Percentiles rank a stretch among this genome's conserved stretches.
Conservation (phyloP, 2,113 vertebrate species). For the Rostratula benghalensis region DNA sequence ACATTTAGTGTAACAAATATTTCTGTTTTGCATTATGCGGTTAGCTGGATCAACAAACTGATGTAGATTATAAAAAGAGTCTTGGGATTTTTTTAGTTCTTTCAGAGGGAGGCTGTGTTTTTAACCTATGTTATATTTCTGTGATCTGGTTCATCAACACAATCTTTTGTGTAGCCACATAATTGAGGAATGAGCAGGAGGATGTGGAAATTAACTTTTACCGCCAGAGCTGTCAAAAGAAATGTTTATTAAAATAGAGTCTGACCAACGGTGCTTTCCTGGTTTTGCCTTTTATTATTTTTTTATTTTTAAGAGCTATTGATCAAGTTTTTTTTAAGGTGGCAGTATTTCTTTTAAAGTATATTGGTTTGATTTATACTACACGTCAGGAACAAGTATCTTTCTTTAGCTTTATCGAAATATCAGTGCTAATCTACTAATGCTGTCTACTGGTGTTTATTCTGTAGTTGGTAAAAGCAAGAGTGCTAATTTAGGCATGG, state of each 20-base stretch:
- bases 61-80: neutral
- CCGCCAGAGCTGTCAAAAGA: constrained; percentile 5
- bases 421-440: neutral
- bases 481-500: neutral
- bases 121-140: neutral
- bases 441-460: neutral
- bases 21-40: neutral
- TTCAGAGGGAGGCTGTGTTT: neutral
- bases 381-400: neutral
- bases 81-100: neutral
- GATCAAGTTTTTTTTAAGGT: neutral
- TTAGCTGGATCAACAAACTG: neutral
- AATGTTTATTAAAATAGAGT: neutral
- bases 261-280: neutral
- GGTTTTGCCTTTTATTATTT: neutral
- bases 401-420: neutral
- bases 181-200: neutral
- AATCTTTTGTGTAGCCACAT: constrained; percentile 5
- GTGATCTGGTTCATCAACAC: neutral
- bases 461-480: neutral
- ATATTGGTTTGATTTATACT: neutral
- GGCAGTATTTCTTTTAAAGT: neutral
- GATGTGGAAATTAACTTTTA: neutral
- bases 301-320: neutral
- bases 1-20: neutral